These are phyloP conservation scores for silkworm (Bombyx mori) DNA, from an alignment of 1,140 invertebrate genomes.

Conservation along the genomic window DNA sequence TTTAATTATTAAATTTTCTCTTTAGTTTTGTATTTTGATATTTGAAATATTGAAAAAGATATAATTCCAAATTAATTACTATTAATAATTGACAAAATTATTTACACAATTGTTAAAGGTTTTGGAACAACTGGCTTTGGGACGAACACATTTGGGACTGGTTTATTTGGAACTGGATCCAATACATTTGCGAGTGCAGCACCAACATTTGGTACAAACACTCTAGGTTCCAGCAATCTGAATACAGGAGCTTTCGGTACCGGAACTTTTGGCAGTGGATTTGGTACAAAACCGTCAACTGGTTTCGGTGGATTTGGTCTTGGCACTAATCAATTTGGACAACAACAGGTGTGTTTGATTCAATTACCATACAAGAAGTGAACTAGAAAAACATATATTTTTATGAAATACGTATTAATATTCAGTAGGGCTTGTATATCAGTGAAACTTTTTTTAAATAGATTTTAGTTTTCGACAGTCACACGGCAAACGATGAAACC, in stretches of 20 bases:
- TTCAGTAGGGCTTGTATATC: too few relatives aligned
- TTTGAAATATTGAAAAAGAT: neutral
- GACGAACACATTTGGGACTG: constrained; percentile 19
- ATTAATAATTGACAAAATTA: neutral
- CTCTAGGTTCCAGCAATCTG: constrained; percentile 34
- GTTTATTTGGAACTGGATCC: constrained; percentile 38
- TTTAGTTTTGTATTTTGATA: too few relatives aligned
- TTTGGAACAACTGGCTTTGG: constrained; percentile 42
- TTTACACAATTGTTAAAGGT: constrained; percentile 22
- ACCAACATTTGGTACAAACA: constrained; percentile 44
- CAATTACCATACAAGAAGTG: too few relatives aligned
- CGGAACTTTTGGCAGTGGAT: constrained; percentile 32
- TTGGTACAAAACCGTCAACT: constrained; percentile 65
- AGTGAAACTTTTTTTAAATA: too few relatives aligned
- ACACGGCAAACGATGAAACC: too few relatives aligned
- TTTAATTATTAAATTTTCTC: too few relatives aligned
- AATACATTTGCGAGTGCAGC: constrained; percentile 41
- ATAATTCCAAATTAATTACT: neutral
- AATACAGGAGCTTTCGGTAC: constrained; percentile 11
- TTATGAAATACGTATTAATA: neutral
- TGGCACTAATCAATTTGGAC: constrained; percentile 38
- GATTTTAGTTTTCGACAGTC: too few relatives aligned
- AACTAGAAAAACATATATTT: neutral
- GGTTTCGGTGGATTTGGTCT: constrained; percentile 70
- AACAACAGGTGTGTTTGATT: constrained; percentile 29